Base-by-base conservation (phyloP, 2,797 vertebrate genomes). In the Danionella dracula region DNA sequence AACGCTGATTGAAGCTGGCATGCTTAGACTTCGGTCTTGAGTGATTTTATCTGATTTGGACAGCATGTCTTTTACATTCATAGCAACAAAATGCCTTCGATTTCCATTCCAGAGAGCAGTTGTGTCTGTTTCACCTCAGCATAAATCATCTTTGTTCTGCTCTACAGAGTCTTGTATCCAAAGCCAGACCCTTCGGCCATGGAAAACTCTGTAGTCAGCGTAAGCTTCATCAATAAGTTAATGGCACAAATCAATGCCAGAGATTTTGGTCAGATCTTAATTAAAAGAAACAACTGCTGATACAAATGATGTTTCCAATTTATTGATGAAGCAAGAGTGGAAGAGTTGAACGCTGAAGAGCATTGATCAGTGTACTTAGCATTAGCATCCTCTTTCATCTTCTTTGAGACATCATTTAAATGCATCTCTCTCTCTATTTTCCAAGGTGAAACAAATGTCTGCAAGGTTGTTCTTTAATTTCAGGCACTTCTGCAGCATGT, bases 241-340 rank as follows among this genome's bases (percentile, higher is more conserved):
- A 95, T 92, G 90, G 83, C 86, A 88, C 78, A 71, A 86, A 92
- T 95, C 92, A 78, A 94, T 94, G 85, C 41, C 83, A 90, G 91
- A 91, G 93, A 92, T 91, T 91, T 90, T 81, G 83, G 82, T 84
- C 85, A 91, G 88, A 92, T 94, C 92, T 94, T 94, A 93, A 96
- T 96, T 95, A 94, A 93, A 57, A 93, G 91, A 93, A 94, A 93
- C 91, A 92, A 90, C 90, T 86, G 89, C 92, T 93, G 90, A 93
- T 93, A 94, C 93, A 94, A 95, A 94, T 92, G 88, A 89, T 87
- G 87, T 93, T 95, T 93, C 89, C 87, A 83, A 91, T 92, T 85
- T 92, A 93, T 90, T 87, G 90, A 93, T 83, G 86, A 71, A 38
- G 66, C 11, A 58, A 62, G 79, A 83, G 85, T 78, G 71, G 74